Evolutionary conservation across 2,888 invertebrate species (phyloP).

Genomic region (Cremastobaeus sp.): DNA sequence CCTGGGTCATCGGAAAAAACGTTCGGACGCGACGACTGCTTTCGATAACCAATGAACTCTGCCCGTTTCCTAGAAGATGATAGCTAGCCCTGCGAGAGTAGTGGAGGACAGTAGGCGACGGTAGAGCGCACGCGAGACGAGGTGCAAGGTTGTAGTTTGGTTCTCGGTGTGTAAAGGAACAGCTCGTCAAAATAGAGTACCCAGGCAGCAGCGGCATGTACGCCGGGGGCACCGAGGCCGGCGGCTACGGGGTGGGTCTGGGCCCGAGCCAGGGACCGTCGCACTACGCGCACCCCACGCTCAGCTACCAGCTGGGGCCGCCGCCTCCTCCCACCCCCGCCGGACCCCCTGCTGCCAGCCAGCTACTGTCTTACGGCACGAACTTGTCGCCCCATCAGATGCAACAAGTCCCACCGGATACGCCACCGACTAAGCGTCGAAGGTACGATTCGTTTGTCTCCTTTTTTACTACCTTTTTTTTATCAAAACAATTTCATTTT

Average conservation of each 20-base stretch:
- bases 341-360: constrained; percentile 68
- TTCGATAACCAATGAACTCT: constrained; percentile 1
- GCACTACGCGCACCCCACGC: constrained; percentile 71
- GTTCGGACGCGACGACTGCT: too few relatives aligned
- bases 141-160: constrained; percentile 21
- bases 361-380: constrained; percentile 73
- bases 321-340: constrained; percentile 65
- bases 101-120: background rate
- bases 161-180: constrained; percentile 16
- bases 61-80: constrained; percentile 8
- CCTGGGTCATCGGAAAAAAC: too few relatives aligned
- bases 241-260: constrained; percentile 74
- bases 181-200: constrained; percentile 74
- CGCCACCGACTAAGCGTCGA: constrained; percentile 71
- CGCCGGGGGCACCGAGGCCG: constrained; percentile 73
- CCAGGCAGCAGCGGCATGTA: constrained; percentile 74
- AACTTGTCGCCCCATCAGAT: constrained; percentile 74
- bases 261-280: constrained; percentile 73
- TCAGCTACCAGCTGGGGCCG: constrained; percentile 73
- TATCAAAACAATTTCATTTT: background rate
- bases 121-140: background rate
- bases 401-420: constrained; percentile 70
- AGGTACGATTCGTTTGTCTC: constrained; percentile 64
- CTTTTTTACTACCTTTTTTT: background rate
- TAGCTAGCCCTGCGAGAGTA: background rate